These are phyloP conservation scores for Eretmocerus hayati DNA, from an alignment of 2,888 invertebrate species.

Conservation along the genomic window DNA sequence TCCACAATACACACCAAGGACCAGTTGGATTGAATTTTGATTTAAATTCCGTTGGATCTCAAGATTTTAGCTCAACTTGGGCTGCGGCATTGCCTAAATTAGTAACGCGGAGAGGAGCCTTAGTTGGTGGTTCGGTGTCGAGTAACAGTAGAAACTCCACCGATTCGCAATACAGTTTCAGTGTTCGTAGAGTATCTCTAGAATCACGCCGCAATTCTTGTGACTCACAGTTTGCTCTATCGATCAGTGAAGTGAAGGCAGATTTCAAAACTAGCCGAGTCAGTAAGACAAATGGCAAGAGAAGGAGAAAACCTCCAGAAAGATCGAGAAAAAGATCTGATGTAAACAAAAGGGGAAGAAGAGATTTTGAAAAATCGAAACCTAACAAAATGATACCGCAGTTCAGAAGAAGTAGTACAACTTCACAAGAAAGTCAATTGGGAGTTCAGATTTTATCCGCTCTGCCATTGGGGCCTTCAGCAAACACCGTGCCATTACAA, in stretches of 20 bases:
- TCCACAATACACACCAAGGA: constrained; percentile 81
- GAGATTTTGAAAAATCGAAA: constrained; percentile 43
- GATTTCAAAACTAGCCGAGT: constrained; percentile 45
- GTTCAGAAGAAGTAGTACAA: constrained; percentile 59
- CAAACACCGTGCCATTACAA: constrained; percentile 50
- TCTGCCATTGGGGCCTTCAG: constrained; percentile 49
- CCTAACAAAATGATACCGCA: constrained; percentile 35
- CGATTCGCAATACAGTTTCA: constrained; percentile 65
- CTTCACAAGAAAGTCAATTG: constrained; percentile 77
- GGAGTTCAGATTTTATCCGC: constrained; percentile 62
- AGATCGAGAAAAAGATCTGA: constrained; percentile 28
- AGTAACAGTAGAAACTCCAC: constrained; percentile 53
- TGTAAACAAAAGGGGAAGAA: constrained; percentile 18
- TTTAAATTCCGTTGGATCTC: constrained; percentile 67
- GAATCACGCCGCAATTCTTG: constrained; percentile 81
- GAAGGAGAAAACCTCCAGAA: constrained; percentile 40
- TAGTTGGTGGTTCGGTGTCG: constrained; percentile 56
- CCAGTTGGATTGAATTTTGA: constrained; percentile 77
- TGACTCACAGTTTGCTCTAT: constrained; percentile 80
- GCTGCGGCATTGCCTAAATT: constrained; percentile 83
- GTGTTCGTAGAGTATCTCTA: constrained; percentile 73
- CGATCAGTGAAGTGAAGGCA: constrained; percentile 71
- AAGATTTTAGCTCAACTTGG: constrained; percentile 86
- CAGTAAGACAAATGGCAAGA: constrained; percentile 40
- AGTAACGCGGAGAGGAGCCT: constrained; percentile 75